These are phyloP conservation scores for Ciconia maguari DNA, from an alignment of 2,113 vertebrate genomes.

Conservation along the genomic window DNA sequence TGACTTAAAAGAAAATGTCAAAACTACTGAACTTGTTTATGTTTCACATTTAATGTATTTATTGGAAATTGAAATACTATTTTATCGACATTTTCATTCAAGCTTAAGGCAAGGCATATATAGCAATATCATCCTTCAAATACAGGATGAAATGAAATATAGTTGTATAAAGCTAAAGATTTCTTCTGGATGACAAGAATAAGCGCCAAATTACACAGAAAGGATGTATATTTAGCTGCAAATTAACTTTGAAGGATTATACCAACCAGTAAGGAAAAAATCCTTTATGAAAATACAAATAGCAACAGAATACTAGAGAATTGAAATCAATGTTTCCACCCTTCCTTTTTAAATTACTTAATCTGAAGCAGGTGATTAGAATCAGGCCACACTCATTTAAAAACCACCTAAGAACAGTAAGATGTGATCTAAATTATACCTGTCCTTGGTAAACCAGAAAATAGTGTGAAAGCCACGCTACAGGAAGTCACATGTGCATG, in stretches of 20 bases:
- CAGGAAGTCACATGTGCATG: rapidly evolving
- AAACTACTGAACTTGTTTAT: neutral
- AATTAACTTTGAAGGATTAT: neutral
- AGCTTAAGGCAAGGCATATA: neutral
- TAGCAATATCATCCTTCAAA: neutral
- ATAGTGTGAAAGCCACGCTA: neutral
- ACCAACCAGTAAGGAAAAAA: neutral
- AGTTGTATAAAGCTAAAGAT: neutral
- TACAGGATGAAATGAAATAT: neutral
- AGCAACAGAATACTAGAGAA: neutral
- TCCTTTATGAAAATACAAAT: neutral
- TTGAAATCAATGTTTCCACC: neutral
- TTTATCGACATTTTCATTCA: neutral
- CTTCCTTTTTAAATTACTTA: neutral
- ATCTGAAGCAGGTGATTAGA: neutral
- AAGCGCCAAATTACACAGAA: neutral
- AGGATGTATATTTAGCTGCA: neutral
- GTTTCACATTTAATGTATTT: neutral
- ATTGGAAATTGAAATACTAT: neutral
- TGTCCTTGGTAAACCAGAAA: neutral
- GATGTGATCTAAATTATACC: neutral
- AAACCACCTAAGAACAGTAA: neutral
- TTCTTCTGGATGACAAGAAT: neutral
- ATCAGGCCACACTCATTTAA: neutral
- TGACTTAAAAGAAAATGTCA: neutral